These are phyloP conservation scores for Platycheirus rosarum DNA, from an alignment of 2,888 invertebrate species.

Conservation along the genomic window DNA sequence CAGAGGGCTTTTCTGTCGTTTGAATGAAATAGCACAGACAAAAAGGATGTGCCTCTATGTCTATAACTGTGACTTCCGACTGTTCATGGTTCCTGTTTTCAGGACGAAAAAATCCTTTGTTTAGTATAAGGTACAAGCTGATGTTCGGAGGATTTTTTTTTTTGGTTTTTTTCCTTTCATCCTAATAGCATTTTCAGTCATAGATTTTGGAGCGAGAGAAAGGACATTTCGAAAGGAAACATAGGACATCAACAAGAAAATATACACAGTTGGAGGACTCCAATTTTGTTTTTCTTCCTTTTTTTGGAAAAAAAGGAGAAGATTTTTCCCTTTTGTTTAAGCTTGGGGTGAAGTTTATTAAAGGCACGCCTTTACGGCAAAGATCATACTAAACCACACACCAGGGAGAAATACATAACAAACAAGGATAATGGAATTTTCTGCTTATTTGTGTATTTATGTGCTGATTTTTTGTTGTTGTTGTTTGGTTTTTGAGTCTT, in stretches of 20 bases:
- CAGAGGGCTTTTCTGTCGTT: slow-evolving; percentile 1
- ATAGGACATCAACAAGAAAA: slow-evolving; percentile 19
- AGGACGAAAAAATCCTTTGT: slow-evolving; percentile 40
- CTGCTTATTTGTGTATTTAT: slow-evolving; percentile 69
- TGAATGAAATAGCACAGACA: slow-evolving; percentile 50
- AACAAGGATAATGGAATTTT: slow-evolving; percentile 72
- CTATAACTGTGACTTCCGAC: slow-evolving; percentile 38
- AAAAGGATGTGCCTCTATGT: slow-evolving; percentile 27
- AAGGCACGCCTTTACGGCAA: slow-evolving; percentile 47
- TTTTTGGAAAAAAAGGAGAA: slow-evolving; percentile 1
- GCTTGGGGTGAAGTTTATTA: slow-evolving; percentile 67
- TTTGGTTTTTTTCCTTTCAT: not conserved
- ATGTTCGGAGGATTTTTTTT: slow-evolving; percentile 13
- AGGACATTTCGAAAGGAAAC: slow-evolving; percentile 8
- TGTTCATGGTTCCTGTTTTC: slow-evolving; percentile 25
- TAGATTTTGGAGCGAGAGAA: slow-evolving; percentile 5
- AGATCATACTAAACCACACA: slow-evolving; percentile 49
- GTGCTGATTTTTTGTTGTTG: slow-evolving; percentile 4
- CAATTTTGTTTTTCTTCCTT: slow-evolving; percentile 11
- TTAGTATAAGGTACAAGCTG: slow-evolving; percentile 47
- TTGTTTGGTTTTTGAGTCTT: not conserved
- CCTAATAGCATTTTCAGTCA: slow-evolving; percentile 24
- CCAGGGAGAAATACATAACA: slow-evolving; percentile 56
- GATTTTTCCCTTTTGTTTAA: slow-evolving; percentile 47
- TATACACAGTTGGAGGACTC: slow-evolving; percentile 28